A percentile compares a stretch with the other conserved stretches of the same genome.
Conservation (phyloP, 2,797 vertebrate genomes). For the Malacoraja senta region DNA sequence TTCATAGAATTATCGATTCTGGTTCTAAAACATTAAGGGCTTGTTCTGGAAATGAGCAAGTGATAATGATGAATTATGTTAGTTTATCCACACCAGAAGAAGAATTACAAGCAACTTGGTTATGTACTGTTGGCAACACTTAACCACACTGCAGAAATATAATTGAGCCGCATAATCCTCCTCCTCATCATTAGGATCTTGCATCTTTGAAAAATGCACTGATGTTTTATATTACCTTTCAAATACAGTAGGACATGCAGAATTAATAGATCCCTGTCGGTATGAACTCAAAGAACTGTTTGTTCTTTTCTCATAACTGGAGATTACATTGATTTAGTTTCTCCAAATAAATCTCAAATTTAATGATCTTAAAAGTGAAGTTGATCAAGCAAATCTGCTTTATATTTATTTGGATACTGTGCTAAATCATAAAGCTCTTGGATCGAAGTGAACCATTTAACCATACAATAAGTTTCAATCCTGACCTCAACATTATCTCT, state of each 20-base stretch:
- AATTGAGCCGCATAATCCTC: background rate
- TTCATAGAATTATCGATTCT: background rate
- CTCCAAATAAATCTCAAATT: background rate
- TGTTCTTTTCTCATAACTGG: background rate
- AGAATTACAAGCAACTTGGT: background rate
- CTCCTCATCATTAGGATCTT: background rate
- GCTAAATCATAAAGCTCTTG: background rate
- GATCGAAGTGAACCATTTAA: background rate
- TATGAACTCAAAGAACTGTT: background rate
- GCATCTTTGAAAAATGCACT: background rate
- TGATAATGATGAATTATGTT: background rate
- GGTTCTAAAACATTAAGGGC: background rate
- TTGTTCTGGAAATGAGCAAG: background rate
- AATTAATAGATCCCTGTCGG: background rate
- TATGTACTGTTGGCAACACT: background rate
- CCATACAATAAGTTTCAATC: background rate
- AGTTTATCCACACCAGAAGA: background rate
- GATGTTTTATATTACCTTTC: background rate
- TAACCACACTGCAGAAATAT: background rate
- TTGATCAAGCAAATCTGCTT: background rate
- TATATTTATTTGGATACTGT: background rate
- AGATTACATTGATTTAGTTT: background rate
- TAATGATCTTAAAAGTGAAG: background rate
- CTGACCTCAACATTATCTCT: slow-evolving; percentile 11
- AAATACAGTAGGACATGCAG: background rate